These are phyloP conservation scores for Orthosia incerta DNA, from an alignment of 2,888 invertebrate genomes.

Conservation along the genomic window DNA sequence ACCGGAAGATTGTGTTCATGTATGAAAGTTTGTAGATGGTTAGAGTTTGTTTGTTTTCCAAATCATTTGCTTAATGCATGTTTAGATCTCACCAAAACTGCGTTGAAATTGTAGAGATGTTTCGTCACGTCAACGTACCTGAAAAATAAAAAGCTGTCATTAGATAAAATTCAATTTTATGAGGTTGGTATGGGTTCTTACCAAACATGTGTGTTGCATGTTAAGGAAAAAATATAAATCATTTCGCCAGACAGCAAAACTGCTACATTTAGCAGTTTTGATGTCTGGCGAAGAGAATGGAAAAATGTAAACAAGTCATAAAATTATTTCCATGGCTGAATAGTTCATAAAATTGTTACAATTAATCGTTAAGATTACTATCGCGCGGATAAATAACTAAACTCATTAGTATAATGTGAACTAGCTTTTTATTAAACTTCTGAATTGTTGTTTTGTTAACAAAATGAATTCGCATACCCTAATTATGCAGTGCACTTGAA, in stretches of 20 bases:
- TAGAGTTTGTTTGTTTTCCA: not conserved
- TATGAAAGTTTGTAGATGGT: not conserved
- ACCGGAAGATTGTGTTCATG: not conserved
- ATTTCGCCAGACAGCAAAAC: too few relatives aligned
- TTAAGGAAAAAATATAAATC: not conserved
- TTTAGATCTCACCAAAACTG: slow-evolving; percentile 39
- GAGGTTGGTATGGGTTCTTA: not conserved
- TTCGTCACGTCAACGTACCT: slow-evolving; percentile 41
- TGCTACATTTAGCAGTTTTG: not conserved
- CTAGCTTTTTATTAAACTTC: slow-evolving; percentile 36
- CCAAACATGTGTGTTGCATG: not conserved
- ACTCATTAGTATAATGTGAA: slow-evolving; percentile 39
- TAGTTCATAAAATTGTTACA: slow-evolving; percentile 49
- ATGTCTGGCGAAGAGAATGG: not conserved
- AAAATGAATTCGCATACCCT: slow-evolving; percentile 51
- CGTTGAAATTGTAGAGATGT: not conserved
- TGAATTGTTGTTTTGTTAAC: slow-evolving; percentile 35
- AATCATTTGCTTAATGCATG: not conserved
- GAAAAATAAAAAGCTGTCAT: slow-evolving; percentile 36
- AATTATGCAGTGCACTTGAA: slow-evolving; percentile 39
- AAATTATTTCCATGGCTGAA: slow-evolving; percentile 47
- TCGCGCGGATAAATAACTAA: slow-evolving; percentile 41
- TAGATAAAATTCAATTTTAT: not conserved
- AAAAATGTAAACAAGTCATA: slow-evolving; percentile 44
- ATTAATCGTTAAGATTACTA: slow-evolving; percentile 58